Percentiles rank a stretch among this genome's conserved stretches.
Evolutionary conservation across 1,140 invertebrate species (phyloP).

Genomic region (Acyrthosiphon pisum): DNA sequence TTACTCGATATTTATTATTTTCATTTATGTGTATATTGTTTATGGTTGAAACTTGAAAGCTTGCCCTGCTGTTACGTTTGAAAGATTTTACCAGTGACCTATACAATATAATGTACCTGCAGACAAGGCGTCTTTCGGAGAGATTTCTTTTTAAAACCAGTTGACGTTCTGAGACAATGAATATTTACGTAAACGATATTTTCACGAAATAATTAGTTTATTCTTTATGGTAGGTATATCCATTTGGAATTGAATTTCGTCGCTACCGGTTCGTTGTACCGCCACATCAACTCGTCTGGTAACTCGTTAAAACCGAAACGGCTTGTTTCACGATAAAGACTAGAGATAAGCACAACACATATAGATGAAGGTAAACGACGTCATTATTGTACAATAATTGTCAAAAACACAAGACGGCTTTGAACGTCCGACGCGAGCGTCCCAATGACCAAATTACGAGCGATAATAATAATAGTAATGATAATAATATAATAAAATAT

Average conservation of each 20-base stretch:
- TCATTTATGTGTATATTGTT: neutral
- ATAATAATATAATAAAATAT: conserved; percentile 31
- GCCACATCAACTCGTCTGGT: neutral
- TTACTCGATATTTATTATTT: neutral
- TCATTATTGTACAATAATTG: conserved; percentile 4
- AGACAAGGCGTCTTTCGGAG: neutral
- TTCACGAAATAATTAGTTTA: neutral
- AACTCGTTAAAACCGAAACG: neutral
- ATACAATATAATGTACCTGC: neutral
- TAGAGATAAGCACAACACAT: too few relatives aligned
- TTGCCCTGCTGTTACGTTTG: neutral
- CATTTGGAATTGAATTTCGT: neutral
- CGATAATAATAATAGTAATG: neutral
- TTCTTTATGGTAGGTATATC: neutral
- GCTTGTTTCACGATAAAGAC: neutral
- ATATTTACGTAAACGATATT: neutral
- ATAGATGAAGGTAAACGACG: neutral
- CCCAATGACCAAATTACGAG: neutral
- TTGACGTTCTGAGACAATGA: neutral
- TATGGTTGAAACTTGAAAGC: neutral
- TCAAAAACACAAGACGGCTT: neutral
- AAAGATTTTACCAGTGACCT: neutral
- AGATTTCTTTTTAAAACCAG: conserved; percentile 6
- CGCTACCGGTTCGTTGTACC: neutral
- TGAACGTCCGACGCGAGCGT: neutral